Conservation (phyloP, 2,113 vertebrate species). For the Pteruthius melanotis region DNA sequence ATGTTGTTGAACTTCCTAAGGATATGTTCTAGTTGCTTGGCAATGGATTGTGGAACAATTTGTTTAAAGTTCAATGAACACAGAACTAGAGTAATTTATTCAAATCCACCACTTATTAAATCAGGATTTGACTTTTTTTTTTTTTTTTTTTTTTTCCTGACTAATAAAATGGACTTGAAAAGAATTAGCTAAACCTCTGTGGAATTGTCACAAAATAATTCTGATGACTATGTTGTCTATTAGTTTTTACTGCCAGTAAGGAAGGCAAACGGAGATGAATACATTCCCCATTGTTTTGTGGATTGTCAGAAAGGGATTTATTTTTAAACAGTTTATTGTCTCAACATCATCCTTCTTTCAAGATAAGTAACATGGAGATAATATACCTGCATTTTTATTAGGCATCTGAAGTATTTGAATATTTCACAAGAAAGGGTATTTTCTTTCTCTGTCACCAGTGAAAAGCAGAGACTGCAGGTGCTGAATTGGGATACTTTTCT, state of each 20-base stretch:
- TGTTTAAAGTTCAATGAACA: constrained; percentile 66
- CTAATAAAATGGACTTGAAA: constrained; percentile 68
- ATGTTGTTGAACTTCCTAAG: constrained; percentile 41
- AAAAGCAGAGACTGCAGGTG: background rate
- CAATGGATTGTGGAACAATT: constrained; percentile 60
- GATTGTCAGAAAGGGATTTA: constrained; percentile 41
- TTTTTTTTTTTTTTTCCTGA: constrained; percentile 32
- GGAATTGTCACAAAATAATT: constrained; percentile 62
- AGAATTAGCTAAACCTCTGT: constrained; percentile 61
- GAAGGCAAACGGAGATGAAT: constrained; percentile 20
- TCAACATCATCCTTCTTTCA: constrained; percentile 35
- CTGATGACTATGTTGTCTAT: constrained; percentile 38
- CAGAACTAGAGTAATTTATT: constrained; percentile 70
- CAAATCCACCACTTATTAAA: constrained; percentile 67
- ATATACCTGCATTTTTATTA: constrained; percentile 47
- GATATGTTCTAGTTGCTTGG: constrained; percentile 52
- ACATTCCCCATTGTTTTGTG: constrained; percentile 25
- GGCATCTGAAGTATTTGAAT: background rate
- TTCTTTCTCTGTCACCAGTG: background rate
- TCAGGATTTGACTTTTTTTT: constrained; percentile 65
- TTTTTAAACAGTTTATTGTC: constrained; percentile 56
- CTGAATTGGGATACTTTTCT: background rate
- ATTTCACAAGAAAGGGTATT: background rate
- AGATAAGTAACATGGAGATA: constrained; percentile 29
- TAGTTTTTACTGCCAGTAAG: constrained; percentile 17